Conservation (phyloP, 1,140 invertebrate genomes). For the Aphaenogaster rudis region DNA sequence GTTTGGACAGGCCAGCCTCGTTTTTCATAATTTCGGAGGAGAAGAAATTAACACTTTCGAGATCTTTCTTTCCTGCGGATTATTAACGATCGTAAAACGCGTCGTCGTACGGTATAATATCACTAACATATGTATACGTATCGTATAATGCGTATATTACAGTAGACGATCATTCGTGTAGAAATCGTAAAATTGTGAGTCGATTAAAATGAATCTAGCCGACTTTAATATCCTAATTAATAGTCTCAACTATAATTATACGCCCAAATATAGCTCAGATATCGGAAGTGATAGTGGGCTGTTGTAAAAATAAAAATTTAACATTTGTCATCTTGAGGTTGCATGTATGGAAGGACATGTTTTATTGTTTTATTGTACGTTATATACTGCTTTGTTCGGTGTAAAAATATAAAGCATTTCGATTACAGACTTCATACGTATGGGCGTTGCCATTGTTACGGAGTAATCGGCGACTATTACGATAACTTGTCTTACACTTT, state of each 20-base stretch:
- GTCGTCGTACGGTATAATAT: constrained; percentile 71
- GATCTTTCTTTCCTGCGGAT: constrained; percentile 20
- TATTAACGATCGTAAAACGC: constrained; percentile 53
- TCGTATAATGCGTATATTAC: constrained; percentile 74
- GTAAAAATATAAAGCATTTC: constrained; percentile 86
- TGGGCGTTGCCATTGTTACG: constrained; percentile 76
- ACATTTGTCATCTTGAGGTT: constrained; percentile 85
- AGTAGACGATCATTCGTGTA: constrained; percentile 75
- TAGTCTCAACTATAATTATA: constrained; percentile 76
- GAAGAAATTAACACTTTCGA: constrained; percentile 51
- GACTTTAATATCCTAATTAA: constrained; percentile 76
- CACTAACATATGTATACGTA: constrained; percentile 70
- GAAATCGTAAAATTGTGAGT: constrained; percentile 73
- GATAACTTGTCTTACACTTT: constrained; percentile 72
- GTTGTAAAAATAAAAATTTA: constrained; percentile 83
- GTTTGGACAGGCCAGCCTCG: constrained; percentile 50
- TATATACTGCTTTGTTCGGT: constrained; percentile 82
- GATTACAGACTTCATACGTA: constrained; percentile 81
- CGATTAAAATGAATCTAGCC: constrained; percentile 76
- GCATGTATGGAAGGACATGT: constrained; percentile 85
- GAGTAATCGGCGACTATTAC: constrained; percentile 73
- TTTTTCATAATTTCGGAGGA: constrained; percentile 44
- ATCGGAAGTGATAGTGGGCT: constrained; percentile 79
- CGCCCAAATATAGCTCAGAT: constrained; percentile 77
- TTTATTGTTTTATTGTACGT: constrained; percentile 83